These are phyloP conservation scores for Lepilemur septentrionalis DNA, from an alignment of 2,797 vertebrate species.

Conservation along the genomic window DNA sequence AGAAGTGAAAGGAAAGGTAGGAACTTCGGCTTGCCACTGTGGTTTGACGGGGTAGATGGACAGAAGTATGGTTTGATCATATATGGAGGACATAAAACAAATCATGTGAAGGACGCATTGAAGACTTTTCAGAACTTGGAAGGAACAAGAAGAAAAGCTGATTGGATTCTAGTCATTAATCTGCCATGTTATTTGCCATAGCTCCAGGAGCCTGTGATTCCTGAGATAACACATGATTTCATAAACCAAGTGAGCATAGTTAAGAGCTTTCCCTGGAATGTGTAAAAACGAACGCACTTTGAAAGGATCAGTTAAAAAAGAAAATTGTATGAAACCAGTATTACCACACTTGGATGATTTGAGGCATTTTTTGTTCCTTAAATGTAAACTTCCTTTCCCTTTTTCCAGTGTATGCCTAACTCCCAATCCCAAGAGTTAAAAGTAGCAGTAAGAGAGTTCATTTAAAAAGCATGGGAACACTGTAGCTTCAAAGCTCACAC, in stretches of 20 bases:
- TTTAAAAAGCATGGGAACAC: not conserved
- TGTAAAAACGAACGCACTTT: not conserved
- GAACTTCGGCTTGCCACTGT: not conserved
- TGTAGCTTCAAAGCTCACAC: not conserved
- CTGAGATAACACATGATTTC: not conserved
- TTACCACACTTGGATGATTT: not conserved
- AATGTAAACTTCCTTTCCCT: not conserved
- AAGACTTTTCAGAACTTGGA: not conserved
- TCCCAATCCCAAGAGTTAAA: not conserved
- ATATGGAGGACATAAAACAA: not conserved
- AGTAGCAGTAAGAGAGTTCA: not conserved
- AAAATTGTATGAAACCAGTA: not conserved
- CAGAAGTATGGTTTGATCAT: not conserved
- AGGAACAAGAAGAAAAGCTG: not conserved
- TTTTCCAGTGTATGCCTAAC: not conserved
- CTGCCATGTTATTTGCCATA: not conserved
- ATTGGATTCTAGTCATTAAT: not conserved
- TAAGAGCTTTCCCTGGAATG: accelerated
- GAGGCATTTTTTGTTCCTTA: not conserved
- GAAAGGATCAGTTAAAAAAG: not conserved
- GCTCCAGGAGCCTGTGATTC: not conserved
- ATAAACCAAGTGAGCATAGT: not conserved
- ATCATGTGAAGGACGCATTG: not conserved
- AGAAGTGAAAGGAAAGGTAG: not conserved
- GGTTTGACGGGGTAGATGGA: not conserved